These are phyloP conservation scores for Lasioglossum lativentre DNA, from an alignment of 2,888 invertebrate species.

Conservation along the genomic window DNA sequence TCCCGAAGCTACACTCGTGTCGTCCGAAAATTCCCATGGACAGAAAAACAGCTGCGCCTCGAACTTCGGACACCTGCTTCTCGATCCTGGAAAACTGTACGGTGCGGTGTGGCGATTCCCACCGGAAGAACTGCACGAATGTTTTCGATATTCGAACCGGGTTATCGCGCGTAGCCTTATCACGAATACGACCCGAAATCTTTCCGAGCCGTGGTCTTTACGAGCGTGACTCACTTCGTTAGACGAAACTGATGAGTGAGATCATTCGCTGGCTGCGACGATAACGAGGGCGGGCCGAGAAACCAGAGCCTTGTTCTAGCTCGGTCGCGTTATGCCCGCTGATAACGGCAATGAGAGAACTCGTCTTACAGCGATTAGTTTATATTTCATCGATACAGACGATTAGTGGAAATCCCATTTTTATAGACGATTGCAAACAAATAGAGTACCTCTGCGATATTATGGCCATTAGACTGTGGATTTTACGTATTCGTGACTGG, in stretches of 20 bases:
- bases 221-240: constrained; percentile 56
- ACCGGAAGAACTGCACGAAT: neutral
- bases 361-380: neutral
- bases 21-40: constrained; percentile 48
- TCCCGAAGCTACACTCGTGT: neutral
- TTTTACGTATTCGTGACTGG: neutral
- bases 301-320: constrained; percentile 28
- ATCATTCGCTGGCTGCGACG: constrained; percentile 53
- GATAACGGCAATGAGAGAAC: constrained; percentile 8
- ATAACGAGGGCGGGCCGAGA: constrained; percentile 41
- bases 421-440: neutral
- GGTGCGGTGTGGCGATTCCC: neutral
- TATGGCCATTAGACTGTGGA: neutral
- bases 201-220: neutral
- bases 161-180: constrained; percentile 15
- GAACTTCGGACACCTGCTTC: constrained; percentile 44
- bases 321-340: neutral
- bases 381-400: neutral
- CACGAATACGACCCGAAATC: constrained; percentile 13
- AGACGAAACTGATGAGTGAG: constrained; percentile 61
- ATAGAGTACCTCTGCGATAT: neutral
- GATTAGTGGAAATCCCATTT: no score
- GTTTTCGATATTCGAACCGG: neutral
- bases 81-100: constrained; percentile 1
- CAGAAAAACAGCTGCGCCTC: constrained; percentile 41